Percentiles rank a stretch among this genome's conserved stretches.
These are phyloP conservation scores for Eupsilia transversa DNA, from an alignment of 2,888 invertebrate genomes.

Conservation along the genomic window DNA sequence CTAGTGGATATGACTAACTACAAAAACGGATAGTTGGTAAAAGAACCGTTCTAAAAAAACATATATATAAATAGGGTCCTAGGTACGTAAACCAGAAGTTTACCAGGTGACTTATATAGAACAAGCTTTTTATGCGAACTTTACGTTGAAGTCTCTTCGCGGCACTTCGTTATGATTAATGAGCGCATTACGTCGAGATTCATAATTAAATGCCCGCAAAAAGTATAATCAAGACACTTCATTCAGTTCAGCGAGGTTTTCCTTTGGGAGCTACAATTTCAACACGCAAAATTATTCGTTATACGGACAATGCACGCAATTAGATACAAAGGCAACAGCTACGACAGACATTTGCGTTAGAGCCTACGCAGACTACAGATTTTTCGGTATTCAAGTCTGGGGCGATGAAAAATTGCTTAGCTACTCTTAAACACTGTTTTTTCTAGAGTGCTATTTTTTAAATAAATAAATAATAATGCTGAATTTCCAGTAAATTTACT, in stretches of 20 bases:
- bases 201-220: constrained; percentile 77
- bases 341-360: background rate
- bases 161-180: constrained; percentile 74
- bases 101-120: constrained; percentile 13
- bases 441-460: background rate
- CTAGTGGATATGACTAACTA: background rate
- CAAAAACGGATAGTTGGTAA: background rate
- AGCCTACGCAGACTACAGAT: background rate
- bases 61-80: background rate
- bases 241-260: constrained; percentile 69
- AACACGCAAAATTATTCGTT: constrained; percentile 40
- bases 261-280: constrained; percentile 62
- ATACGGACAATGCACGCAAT: constrained; percentile 15
- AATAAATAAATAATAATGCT: too few relatives aligned
- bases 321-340: constrained; percentile 14
- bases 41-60: background rate
- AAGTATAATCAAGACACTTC: constrained; percentile 77
- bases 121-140: constrained; percentile 50
- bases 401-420: background rate
- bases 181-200: constrained; percentile 75
- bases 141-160: constrained; percentile 53
- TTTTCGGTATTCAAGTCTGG: background rate
- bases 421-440: background rate
- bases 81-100: background rate
- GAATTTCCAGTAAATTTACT: too few relatives aligned